Evolutionary conservation across 2,797 vertebrate genomes (phyloP), one percentile per base, ranked within the genome.

Genomic region (Acomys russatus): DNA sequence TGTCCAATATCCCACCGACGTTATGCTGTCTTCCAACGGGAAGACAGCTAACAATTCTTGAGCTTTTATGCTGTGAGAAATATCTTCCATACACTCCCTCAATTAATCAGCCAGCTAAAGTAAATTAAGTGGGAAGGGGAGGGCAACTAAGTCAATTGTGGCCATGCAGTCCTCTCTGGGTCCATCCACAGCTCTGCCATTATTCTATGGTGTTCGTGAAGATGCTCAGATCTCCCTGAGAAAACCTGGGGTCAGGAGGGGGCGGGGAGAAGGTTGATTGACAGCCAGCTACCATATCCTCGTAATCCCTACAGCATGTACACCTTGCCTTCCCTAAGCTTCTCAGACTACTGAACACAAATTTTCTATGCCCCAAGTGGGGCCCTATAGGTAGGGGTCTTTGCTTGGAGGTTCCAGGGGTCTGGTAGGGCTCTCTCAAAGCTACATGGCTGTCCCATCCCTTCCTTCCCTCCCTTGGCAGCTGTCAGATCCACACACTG

Each of bases 231-330:
- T 8, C 12, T 88, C 11, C 11, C 85, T 6, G 22, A 28, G 63
- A 89, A 63, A 33, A 23, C 6, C 1, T 20, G 11, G 63, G 9
- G 0, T 3, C 44, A 4, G 6, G 80, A 59, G 28, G 64, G 63
- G 14, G 1, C 82, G 0, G 15, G 0, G 56, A 17, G 56, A 59
- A 17, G 56, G 56, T 17, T 70, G 68, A 30, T 33, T 3, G 11
- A 33, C 15, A 20, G n/a, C 38, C n/a, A 84, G n/a, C 22, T 6
- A 25, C 82, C 28, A 64, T 15, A 22, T 12, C 51, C 30, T 68
- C 6, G 5, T 38, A 38, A 22, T 30, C 0, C 0, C n/a, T 0
- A 3, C 56, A 51, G 86, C 25, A 1, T 35, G 0, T 0, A 28
- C 7, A 23, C 79, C 54, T 23, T 2, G 0, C 3, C 20, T 2